A percentile compares a stretch with the other conserved stretches of the same genome.
Evolutionary conservation across 2,888 invertebrate genomes (phyloP).

Genomic region (Drosophila diplacantha): DNA sequence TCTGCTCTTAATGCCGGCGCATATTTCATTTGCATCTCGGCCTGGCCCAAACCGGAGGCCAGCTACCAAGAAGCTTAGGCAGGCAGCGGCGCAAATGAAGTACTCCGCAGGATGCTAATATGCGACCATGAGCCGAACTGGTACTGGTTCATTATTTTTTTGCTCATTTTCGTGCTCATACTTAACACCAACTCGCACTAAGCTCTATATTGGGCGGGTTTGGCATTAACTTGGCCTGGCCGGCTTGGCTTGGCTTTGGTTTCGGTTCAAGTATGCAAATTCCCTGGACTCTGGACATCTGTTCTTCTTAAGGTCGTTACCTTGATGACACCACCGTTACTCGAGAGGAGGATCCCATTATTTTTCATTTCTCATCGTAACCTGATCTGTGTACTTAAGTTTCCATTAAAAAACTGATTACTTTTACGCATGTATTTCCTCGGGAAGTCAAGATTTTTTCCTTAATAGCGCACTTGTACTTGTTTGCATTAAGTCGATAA

Average conservation of each 20-base stretch:
- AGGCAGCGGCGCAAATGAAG: conserved; percentile 30
- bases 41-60: conserved; percentile 12
- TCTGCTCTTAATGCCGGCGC: conserved; percentile 54
- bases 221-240: conserved; percentile 2
- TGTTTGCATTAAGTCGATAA: conserved; percentile 4
- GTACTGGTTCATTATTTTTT: conserved; percentile 36
- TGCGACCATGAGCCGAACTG: conserved; percentile 26
- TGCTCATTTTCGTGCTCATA: conserved; percentile 39
- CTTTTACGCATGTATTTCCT: conserved; percentile 27
- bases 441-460: conserved; percentile 28
- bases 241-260: conserved; percentile 4
- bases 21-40: conserved; percentile 59
- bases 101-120: conserved; percentile 37
- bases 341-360: conserved; percentile 23
- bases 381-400: conserved; percentile 34
- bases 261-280: conserved; percentile 33
- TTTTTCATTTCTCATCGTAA: conserved; percentile 28
- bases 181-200: conserved; percentile 28
- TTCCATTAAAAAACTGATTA: conserved; percentile 35
- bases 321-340: conserved; percentile 32
- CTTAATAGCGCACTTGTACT: conserved; percentile 14
- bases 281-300: conserved; percentile 24
- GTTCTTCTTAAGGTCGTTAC: conserved; percentile 36
- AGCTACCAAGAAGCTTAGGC: conserved; percentile 30
- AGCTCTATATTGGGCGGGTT: conserved; percentile 27